These are phyloP conservation scores for Noctua pronuba DNA, from an alignment of 2,888 invertebrate species.

Conservation along the genomic window DNA sequence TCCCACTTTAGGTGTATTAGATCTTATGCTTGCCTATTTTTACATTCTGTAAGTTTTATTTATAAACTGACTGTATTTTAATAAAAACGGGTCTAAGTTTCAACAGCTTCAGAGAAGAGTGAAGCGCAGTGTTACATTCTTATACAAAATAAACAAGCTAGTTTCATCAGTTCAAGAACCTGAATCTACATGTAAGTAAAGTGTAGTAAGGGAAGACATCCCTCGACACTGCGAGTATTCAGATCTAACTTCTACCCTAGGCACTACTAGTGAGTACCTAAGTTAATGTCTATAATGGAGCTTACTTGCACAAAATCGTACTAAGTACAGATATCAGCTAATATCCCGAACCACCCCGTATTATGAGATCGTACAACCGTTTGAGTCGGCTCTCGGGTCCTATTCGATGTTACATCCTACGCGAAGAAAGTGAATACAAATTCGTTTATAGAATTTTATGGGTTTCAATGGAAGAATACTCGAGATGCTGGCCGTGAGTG, in stretches of 20 bases:
- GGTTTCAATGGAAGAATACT: slow-evolving; percentile 17
- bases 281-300: slow-evolving; percentile 18
- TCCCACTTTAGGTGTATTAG: neutral
- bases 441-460: slow-evolving; percentile 50
- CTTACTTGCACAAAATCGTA: slow-evolving; percentile 40
- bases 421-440: slow-evolving; percentile 51
- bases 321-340: slow-evolving; percentile 13
- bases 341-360: neutral
- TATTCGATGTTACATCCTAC: slow-evolving; percentile 27
- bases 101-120: neutral
- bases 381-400: slow-evolving; percentile 29
- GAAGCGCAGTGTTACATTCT: too few relatives aligned
- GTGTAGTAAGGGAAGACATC: slow-evolving; percentile 1
- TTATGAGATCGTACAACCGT: neutral
- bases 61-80: neutral
- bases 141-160: neutral
- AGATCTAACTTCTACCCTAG: neutral
- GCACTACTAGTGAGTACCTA: neutral
- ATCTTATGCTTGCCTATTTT: neutral
- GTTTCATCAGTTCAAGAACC: neutral
- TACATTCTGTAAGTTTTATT: neutral
- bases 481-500: neutral
- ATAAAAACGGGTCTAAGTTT: neutral
- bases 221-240: slow-evolving; percentile 5
- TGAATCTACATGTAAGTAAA: neutral